Base-by-base conservation (phyloP, 2,113 vertebrate species). In the Poeciliopsis turrubarensis region DNA sequence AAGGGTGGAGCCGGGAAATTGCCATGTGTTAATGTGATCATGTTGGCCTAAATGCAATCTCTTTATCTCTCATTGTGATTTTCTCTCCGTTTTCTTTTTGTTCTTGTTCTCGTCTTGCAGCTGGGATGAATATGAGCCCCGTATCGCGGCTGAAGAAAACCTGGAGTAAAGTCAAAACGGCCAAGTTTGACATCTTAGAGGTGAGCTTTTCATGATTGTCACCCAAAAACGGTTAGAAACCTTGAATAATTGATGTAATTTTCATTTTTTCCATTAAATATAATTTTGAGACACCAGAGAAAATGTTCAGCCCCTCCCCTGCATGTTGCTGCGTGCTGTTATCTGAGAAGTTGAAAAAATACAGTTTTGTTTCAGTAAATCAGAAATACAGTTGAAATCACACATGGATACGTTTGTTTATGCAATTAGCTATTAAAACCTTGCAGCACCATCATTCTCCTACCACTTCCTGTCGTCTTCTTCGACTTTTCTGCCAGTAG, bases 51-150 rank as follows among this genome's bases (percentile, higher is more conserved):
- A 54, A 68, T 2, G 81, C 44, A 75, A 81, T 64, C 8, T 69
- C 78, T 44, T 57, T 57, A 57, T 57, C 44, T 66, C 83, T 87
- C 65, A 79, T 73, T 62, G 74, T 57, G 51, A 57, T 57, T 47
- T 47, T 47, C 39, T 47, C 5, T 47, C 8, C 3, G 0, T 57
- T 57, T 57, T 57, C 19, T 30, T 41, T 25, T 14, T 60, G 29
- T 65, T 4, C 71, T 25, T 68, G 63, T 75, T 15, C 66, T 3
- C 2, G 8, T 67, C 29, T 15, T 34, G 10, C 80, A 99, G 98
- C 98, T 90, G 97, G 98, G 37, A 97, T 99, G 97, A 99, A 98
- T 73, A 98, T 97, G 97, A 97, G 95, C 84, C 96, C 98, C 0
- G 98, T 98, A 57, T 98, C 98, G 5, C 94, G 97, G 27, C 93